These are phyloP conservation scores for Callyntrura guangdongensis DNA, from an alignment of 2,888 invertebrate genomes.

Conservation along the genomic window DNA sequence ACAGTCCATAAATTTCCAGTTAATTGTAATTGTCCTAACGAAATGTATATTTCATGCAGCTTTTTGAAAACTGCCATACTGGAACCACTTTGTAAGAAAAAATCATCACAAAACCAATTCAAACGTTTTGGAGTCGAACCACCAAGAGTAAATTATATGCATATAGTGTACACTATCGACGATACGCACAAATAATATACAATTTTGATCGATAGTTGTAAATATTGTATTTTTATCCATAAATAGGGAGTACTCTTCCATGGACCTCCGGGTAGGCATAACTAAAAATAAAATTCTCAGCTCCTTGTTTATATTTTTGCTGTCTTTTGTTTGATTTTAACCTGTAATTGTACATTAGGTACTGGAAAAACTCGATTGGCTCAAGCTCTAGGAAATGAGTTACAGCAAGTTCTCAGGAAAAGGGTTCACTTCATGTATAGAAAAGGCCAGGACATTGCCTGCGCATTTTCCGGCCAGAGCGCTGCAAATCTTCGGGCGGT, in stretches of 20 bases:
- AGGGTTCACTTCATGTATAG: slow-evolving; percentile 94
- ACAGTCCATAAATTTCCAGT: background rate
- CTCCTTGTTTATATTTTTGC: no score
- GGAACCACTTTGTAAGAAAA: slow-evolving; percentile 2
- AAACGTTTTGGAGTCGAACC: slow-evolving; percentile 25
- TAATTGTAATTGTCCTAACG: background rate
- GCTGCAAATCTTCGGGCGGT: slow-evolving; percentile 94
- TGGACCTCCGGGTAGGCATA: slow-evolving; percentile 67
- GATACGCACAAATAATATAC: background rate
- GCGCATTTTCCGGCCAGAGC: slow-evolving; percentile 98
- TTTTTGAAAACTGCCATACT: slow-evolving; percentile 41
- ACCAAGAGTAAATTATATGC: background rate
- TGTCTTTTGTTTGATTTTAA: no score
- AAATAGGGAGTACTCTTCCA: slow-evolving; percentile 68
- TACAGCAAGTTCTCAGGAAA: slow-evolving; percentile 24
- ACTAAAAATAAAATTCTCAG: no score
- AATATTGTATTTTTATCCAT: background rate
- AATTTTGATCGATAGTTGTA: background rate
- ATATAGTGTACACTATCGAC: slow-evolving; percentile 7
- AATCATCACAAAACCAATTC: background rate
- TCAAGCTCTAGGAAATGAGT: slow-evolving; percentile 60
- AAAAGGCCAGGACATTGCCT: slow-evolving; percentile 96
- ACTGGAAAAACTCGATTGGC: slow-evolving; percentile 75
- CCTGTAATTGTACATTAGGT: background rate
- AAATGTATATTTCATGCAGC: slow-evolving; percentile 4